These are phyloP conservation scores for Sphaerophoria taeniata DNA, from an alignment of 2,888 invertebrate genomes.

Conservation along the genomic window DNA sequence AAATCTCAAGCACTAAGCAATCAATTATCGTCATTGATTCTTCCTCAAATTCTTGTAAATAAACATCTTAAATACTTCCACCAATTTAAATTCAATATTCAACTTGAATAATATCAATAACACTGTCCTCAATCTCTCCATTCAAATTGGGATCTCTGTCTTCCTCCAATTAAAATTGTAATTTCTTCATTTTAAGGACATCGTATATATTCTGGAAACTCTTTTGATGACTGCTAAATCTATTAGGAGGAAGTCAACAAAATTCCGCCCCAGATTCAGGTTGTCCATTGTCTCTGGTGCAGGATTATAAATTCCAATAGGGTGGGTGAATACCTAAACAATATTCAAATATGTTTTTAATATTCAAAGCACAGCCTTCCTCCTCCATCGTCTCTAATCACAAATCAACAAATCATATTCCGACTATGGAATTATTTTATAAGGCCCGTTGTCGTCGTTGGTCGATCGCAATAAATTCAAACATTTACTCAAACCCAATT, in stretches of 20 bases:
- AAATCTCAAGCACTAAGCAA: background rate
- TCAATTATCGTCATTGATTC: background rate
- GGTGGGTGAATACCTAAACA: slow-evolving; percentile 13
- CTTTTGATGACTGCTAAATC: background rate
- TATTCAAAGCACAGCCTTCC: slow-evolving; percentile 7
- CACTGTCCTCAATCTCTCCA: background rate
- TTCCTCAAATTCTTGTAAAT: background rate
- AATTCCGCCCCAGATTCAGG: slow-evolving; percentile 3
- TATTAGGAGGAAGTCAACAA: background rate
- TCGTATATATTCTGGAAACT: background rate
- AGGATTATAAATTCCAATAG: background rate
- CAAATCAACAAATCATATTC: slow-evolving; percentile 22
- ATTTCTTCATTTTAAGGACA: background rate
- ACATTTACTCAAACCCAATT: slow-evolving; percentile 29
- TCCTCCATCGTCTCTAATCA: background rate
- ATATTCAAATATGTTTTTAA: slow-evolving; percentile 34
- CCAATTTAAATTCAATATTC: slow-evolving; percentile 6
- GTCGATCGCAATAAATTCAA: slow-evolving; percentile 3
- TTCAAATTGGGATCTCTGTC: background rate
- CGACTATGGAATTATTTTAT: background rate
- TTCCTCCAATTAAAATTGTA: background rate
- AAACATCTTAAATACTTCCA: background rate
- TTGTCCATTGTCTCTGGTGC: background rate
- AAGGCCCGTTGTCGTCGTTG: background rate
- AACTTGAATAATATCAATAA: slow-evolving; percentile 8